Evolutionary conservation across 64 coral and sea anemone species (phyloP), one percentile per base, ranked within the genome.

Genomic region (Actinia tenebrosa): DNA sequence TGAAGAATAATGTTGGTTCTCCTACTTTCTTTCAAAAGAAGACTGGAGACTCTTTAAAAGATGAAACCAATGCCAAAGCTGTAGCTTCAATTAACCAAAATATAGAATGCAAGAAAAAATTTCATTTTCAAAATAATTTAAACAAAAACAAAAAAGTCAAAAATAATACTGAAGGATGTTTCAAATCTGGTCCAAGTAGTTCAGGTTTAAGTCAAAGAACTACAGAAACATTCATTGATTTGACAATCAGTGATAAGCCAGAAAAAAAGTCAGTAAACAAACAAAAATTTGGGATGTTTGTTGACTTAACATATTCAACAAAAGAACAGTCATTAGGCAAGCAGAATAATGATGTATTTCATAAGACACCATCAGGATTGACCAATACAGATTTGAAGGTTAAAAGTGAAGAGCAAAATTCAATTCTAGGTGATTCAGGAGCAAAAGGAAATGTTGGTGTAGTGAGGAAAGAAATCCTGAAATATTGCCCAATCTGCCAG

Each of bases 401-500:
- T 75, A 30, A 75, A 27, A 75, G 25, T 75, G 11, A 42, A 66
- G 23, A 7, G 63, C 19, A 3, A n/a, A 13, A 11, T 58, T 66
- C 63, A n/a, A 30, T 2, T 75, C 3, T 27, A 42, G 69, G 25
- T 30, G 10, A 30, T 30, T 75, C n/a, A 75, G n/a, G 13, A 27
- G 15, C 22, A 42, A 75, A 75, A 75, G 13, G 25, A 42, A 75
- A 75, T 13, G 22, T n/a, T 23, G 19, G 3, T 10, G 23, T 26
- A 42, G 13, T 14, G 13, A 75, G 42, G 26, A 75, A 75, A 14
- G 69, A 75, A 42, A 75, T 75, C 26, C 42, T 64, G 15, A 61
- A 61, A 18, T 85, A 0, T 30, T 85, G 83, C 19, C 83, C 83
- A 85, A 85, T 85, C 54, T 85, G 83, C 17, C 83, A 85, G 19